A percentile compares a stretch with the other conserved stretches of the same genome.
Conservation (phyloP, 2,113 vertebrate species). For the Nipponia nippon region DNA sequence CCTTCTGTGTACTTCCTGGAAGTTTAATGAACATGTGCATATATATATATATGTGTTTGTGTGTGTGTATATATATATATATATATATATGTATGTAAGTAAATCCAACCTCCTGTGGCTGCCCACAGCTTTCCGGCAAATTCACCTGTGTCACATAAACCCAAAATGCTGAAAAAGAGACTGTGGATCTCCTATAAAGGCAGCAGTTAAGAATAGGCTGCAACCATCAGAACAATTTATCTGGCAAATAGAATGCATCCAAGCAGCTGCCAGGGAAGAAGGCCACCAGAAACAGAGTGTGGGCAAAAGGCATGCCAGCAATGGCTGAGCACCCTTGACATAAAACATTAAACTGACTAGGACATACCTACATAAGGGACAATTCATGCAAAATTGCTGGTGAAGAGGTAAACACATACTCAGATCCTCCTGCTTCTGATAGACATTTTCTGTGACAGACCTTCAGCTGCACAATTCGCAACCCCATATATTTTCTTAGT, state of each 20-base stretch:
- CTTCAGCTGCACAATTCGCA: neutral
- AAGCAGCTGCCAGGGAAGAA: neutral
- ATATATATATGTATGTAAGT: neutral
- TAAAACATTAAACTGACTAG: rapidly evolving
- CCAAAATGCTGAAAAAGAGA: neutral
- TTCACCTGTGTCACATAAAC: neutral
- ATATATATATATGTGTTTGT: too few relatives aligned
- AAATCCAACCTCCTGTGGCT: neutral
- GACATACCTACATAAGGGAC: neutral
- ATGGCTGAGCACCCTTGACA: neutral
- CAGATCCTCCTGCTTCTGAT: neutral
- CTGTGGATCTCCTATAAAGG: neutral
- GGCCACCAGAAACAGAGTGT: neutral
- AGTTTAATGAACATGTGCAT: neutral
- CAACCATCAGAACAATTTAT: neutral
- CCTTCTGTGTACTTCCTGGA: neutral
- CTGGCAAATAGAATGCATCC: neutral
- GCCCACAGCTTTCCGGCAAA: neutral
- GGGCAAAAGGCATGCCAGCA: neutral
- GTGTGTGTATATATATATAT: too few relatives aligned
- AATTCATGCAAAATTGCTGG: neutral
- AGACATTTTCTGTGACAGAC: neutral
- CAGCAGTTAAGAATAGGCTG: neutral
- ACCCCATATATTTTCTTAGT: neutral
- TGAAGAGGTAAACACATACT: neutral